Base-by-base conservation (phyloP, 2,888 invertebrate species). In the Ectobius pallidus region DNA sequence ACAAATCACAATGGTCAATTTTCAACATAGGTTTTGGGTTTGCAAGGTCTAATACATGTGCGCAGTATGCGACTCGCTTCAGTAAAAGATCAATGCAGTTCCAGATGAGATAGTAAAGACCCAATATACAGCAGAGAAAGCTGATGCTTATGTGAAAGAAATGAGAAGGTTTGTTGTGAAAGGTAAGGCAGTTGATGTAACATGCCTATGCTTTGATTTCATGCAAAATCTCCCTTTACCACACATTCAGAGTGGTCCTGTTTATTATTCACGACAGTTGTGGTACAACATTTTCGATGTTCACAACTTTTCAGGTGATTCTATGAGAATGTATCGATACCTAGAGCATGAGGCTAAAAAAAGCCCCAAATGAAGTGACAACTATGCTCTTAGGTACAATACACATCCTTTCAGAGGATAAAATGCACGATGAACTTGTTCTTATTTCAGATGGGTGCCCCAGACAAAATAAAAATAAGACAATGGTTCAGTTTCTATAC, bases 31-130 rank as follows among this genome's bases (percentile, higher is more conserved):
- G 20, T n/a, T 49, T 49, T 49, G 49, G 49, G 6, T 49, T 49
- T 18, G 9, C 9, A 49, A 49, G 6, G 49, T 49, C 49, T 11
- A n/a, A n/a, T 49, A 49, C 49, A 18, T 49, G 49, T 49, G 34
- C 34, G 9, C 49, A 49, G 20, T 49, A 49, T 49, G 49, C 20
- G 49, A 49, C 49, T 49, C n/a, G 20, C 49, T 49, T 49, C 49
- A 49, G n/a, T n/a, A 49, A 49, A 49, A 49, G 49, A 49, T 49
- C 49, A 49, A 49, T 49, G 20, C 49, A 49, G n/a, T n/a, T 49
- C 16, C 49, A 49, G 6, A 49, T 49, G 49, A 49, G 49, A n/a
- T 49, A 49, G 49, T 49, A 16, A 49, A 49, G n/a, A 49, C 49
- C 20, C 49, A 49, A 49, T 49, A 49, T 49, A 49, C 49, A 49